A percentile compares a stretch with the other conserved stretches of the same genome.
Evolutionary conservation across 2,797 vertebrate species (phyloP).

Genomic region (Mormyrus proboscirostris): DNA sequence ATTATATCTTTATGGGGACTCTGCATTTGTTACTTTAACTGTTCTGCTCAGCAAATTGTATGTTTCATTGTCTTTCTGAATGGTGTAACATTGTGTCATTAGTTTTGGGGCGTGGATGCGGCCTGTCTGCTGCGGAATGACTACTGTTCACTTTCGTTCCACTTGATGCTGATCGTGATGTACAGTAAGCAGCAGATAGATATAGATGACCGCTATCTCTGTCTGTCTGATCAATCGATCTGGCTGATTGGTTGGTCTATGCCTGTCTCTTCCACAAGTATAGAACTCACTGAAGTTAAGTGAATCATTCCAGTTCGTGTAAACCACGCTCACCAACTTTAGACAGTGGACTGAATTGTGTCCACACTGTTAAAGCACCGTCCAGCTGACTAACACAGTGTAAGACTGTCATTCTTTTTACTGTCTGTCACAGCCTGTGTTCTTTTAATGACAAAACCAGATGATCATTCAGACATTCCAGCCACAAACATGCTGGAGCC

Average conservation of each 20-base stretch:
- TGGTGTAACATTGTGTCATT: background rate
- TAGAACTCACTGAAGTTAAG: background rate
- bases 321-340: background rate
- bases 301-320: background rate
- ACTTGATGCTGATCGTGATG: background rate
- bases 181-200: background rate
- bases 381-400: background rate
- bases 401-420: background rate
- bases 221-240: background rate
- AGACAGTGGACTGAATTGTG: background rate
- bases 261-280: background rate
- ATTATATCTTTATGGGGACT: too few species aligned
- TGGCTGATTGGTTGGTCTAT: background rate
- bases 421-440: background rate
- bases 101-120: background rate
- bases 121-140: background rate
- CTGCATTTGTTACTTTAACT: background rate
- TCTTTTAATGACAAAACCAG: background rate
- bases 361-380: background rate
- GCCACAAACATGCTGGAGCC: background rate
- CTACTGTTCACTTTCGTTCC: background rate
- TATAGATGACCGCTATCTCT: background rate
- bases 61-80: slow-evolving; percentile 1
- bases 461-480: background rate
- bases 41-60: background rate